Percentiles rank a stretch among this genome's conserved stretches.
Conservation (phyloP, 2,888 invertebrate species). For the Tachina lurida region DNA sequence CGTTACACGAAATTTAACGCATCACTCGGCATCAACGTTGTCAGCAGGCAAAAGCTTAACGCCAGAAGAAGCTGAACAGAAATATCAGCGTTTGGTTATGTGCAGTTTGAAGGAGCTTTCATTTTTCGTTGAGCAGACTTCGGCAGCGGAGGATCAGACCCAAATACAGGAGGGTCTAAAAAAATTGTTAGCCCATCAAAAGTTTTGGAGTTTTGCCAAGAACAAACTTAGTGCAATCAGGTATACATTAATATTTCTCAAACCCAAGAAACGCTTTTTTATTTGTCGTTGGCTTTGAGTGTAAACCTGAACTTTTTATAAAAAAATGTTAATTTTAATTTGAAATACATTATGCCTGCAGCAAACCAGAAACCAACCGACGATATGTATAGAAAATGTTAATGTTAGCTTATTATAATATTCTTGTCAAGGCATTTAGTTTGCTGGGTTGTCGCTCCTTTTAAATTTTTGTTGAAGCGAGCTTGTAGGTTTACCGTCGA, state of each 20-base stretch:
- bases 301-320: too few relatives aligned
- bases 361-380: too few relatives aligned
- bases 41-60: constrained; percentile 84
- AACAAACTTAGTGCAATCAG: constrained; percentile 84
- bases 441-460: too few relatives aligned
- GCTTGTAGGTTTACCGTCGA: too few relatives aligned
- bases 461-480: too few relatives aligned
- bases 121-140: constrained; percentile 86
- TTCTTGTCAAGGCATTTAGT: neutral
- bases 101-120: constrained; percentile 87
- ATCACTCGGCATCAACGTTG: constrained; percentile 85
- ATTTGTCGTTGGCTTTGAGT: too few relatives aligned
- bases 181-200: constrained; percentile 85
- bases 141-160: constrained; percentile 80
- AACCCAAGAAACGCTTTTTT: neutral
- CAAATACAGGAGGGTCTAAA: constrained; percentile 81
- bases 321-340: neutral
- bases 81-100: constrained; percentile 87
- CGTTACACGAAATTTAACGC: constrained; percentile 88
- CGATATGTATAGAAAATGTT: neutral
- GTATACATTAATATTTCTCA: constrained; percentile 72
- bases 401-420: neutral
- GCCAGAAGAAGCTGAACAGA: constrained; percentile 87
- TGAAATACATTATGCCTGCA: too few relatives aligned
- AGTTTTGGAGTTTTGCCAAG: constrained; percentile 89